Percentiles rank a stretch among this genome's conserved stretches.
phyloP scores from a whole-genome alignment of 2,113 vertebrate species.

The Hypocryptadius cinnamomeus region DNA sequence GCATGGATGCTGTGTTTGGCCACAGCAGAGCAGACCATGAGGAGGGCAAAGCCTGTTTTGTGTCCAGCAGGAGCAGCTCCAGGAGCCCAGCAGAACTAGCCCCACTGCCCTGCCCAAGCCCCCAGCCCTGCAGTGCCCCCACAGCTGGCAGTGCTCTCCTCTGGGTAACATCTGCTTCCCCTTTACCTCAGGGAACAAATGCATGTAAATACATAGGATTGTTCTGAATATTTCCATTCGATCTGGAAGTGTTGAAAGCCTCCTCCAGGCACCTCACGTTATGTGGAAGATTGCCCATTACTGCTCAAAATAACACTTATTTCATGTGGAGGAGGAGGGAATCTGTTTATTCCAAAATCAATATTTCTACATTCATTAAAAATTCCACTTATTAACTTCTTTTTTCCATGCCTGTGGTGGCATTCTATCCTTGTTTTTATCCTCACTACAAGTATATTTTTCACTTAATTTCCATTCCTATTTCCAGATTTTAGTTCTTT shows the following conservation, averaged over 20 bases:
- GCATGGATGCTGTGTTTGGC: not conserved
- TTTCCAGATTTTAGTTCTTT: constrained; percentile 18
- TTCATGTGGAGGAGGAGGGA: constrained; percentile 37
- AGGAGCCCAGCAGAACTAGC: not conserved
- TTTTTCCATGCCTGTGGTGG: not conserved
- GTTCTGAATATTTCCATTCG: constrained; percentile 31
- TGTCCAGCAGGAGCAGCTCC: not conserved
- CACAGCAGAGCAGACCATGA: not conserved
- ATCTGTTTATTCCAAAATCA: constrained; percentile 62
- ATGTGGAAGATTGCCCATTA: constrained; percentile 15
- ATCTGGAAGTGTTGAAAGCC: constrained; percentile 26
- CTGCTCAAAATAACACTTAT: constrained; percentile 44
- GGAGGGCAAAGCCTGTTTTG: not conserved
- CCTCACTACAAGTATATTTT: not conserved
- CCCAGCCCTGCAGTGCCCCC: not conserved
- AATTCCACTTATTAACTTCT: constrained; percentile 16
- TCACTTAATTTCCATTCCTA: constrained; percentile 13
- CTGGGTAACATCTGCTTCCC: constrained; percentile 11
- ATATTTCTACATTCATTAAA: constrained; percentile 56
- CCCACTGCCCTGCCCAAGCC: fast-evolving
- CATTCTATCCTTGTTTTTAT: constrained; percentile 37
- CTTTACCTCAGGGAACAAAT: not conserved
- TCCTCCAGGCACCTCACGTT: constrained; percentile 40
- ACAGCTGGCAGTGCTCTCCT: not conserved
- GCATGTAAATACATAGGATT: not conserved